Conservation (phyloP, 2,797 vertebrate species). For the Acipenser oxyrinchus region DNA sequence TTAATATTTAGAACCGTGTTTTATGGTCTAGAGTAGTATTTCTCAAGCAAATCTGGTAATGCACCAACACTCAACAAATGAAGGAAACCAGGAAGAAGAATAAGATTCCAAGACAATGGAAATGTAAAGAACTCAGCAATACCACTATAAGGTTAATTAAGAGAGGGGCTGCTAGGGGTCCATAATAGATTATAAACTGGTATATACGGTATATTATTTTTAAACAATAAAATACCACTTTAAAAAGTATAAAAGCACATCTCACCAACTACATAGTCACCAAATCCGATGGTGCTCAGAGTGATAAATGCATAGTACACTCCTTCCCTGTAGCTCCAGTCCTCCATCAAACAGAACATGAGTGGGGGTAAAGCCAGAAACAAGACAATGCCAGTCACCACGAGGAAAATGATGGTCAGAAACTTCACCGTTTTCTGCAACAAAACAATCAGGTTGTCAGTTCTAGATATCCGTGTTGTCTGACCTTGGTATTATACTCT, state of each 20-base stretch:
- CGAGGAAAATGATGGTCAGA: conserved; percentile 46
- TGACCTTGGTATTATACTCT: no score
- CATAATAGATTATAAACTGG: not conserved
- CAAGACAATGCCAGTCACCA: conserved; percentile 41
- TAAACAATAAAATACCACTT: not conserved
- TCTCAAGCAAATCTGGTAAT: no score
- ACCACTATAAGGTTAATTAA: not conserved
- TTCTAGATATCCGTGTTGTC: no score
- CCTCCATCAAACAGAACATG: conserved; percentile 41
- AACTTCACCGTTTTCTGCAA: conserved; percentile 47
- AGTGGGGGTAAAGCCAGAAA: conserved; percentile 47
- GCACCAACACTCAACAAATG: no score
- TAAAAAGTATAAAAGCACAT: not conserved
- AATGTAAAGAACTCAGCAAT: no score
- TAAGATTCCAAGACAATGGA: no score
- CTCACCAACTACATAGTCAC: conserved; percentile 54
- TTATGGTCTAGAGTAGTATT: no score
- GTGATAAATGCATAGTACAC: conserved; percentile 56
- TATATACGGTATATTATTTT: no score
- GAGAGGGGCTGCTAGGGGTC: not conserved
- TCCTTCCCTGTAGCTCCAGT: conserved; percentile 46
- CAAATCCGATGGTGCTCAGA: conserved; percentile 56
- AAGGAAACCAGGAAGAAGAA: no score
- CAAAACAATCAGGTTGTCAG: conserved; percentile 16
- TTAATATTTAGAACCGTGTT: no score